phyloP scores from a whole-genome alignment of 2,113 vertebrate genomes.

The Dendropsophus ebraccatus region DNA sequence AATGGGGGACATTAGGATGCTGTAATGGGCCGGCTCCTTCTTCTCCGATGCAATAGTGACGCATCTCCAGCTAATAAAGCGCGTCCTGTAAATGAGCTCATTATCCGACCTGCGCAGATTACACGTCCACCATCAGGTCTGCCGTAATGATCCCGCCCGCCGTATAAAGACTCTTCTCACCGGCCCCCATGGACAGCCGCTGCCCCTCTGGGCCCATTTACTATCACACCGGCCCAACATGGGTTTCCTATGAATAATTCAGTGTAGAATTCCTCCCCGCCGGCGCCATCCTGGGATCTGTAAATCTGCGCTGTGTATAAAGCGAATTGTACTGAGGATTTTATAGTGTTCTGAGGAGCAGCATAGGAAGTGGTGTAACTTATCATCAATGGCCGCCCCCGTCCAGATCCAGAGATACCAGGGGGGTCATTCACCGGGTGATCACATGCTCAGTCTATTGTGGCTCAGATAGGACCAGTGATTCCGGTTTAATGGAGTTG shows the following conservation, averaged over 20 bases:
- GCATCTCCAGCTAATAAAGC: conserved; percentile 41
- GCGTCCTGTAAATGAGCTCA: conserved; percentile 3
- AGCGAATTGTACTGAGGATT: neutral
- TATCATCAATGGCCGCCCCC: too few species aligned
- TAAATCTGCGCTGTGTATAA: conserved; percentile 5
- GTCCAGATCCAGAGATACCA: too few species aligned
- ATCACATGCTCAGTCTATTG: too few species aligned
- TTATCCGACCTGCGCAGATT: conserved; percentile 27
- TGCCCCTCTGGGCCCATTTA: neutral
- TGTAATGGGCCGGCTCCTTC: conserved; percentile 49
- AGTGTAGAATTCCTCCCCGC: neutral
- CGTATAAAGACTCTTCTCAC: neutral
- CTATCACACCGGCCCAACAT: neutral
- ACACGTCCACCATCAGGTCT: conserved; percentile 23
- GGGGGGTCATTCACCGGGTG: too few species aligned
- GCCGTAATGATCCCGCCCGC: neutral
- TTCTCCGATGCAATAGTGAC: conserved; percentile 36
- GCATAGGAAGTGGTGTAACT: too few species aligned
- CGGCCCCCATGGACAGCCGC: neutral
- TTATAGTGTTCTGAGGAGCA: too few species aligned
- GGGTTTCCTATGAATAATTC: conserved; percentile 7
- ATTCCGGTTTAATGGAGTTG: too few species aligned
- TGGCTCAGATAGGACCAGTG: too few species aligned
- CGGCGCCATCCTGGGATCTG: neutral
- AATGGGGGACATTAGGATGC: conserved; percentile 51